Evolutionary conservation across 2,888 invertebrate genomes (phyloP).

Genomic region (Penaeus monodon): DNA sequence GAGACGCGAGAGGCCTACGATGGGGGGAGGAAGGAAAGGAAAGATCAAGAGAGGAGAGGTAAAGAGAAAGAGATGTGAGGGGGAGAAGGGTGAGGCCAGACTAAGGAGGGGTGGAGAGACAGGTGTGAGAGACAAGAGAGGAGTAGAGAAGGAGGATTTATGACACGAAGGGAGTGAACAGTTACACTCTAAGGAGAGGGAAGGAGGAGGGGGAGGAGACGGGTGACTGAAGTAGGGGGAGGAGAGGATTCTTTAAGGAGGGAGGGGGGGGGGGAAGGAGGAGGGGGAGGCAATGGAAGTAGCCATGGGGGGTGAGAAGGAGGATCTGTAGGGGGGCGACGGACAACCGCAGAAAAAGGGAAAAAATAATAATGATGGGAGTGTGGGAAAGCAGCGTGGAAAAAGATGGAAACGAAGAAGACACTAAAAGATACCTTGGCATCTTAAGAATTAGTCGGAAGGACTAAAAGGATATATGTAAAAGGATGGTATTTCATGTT

Average conservation of each 20-base stretch:
- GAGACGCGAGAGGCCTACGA: background rate
- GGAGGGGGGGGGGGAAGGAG: background rate
- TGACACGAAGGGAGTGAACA: background rate
- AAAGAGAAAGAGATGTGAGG: background rate
- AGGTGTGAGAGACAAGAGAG: background rate
- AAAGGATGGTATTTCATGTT: too few species aligned
- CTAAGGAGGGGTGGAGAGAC: background rate
- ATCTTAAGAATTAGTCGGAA: too few species aligned
- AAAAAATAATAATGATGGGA: background rate
- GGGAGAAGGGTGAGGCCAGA: background rate
- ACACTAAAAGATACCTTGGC: too few species aligned
- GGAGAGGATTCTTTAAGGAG: conserved; percentile 5
- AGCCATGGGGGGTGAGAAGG: background rate
- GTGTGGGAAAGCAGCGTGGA: too few species aligned
- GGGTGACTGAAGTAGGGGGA: background rate
- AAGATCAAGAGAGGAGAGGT: background rate
- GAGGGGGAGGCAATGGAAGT: background rate
- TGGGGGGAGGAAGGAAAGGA: background rate
- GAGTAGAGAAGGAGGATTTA: background rate
- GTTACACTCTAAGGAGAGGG: background rate
- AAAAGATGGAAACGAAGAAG: too few species aligned
- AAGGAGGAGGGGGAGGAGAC: background rate
- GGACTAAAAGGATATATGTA: too few species aligned
- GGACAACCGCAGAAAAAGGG: background rate
- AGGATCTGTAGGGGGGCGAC: background rate